Percentiles rank a stretch among this genome's conserved stretches.
Conservation (phyloP, 2,113 vertebrate species). For the Synchiropus splendidus region DNA sequence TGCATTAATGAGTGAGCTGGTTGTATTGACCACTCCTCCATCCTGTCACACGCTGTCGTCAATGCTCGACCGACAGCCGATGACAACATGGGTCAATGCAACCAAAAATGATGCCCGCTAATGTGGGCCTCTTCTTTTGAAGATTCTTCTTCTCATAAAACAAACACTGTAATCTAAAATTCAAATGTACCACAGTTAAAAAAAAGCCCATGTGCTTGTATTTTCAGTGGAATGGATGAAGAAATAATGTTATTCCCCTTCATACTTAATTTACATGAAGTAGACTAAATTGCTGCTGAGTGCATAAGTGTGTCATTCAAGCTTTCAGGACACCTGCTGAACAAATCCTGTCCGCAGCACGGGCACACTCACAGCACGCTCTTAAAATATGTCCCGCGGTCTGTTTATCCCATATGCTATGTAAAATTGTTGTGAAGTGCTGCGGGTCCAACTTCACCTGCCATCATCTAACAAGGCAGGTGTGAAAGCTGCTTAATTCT, state of each 20-base stretch:
- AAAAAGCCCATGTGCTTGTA: too few species aligned
- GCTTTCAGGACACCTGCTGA: conserved; percentile 49
- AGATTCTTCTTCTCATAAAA: too few species aligned
- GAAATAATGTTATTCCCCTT: conserved; percentile 4
- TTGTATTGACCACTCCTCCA: too few species aligned
- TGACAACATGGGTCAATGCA: too few species aligned
- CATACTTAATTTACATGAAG: conserved; percentile 43
- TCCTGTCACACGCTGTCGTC: too few species aligned
- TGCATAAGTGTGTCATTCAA: conserved; percentile 44
- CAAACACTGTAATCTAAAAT: too few species aligned
- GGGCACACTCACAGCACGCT: conserved; percentile 1
- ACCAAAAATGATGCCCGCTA: too few species aligned
- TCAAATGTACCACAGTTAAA: too few species aligned
- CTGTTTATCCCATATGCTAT: conserved; percentile 49
- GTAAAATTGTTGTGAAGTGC: conserved; percentile 29
- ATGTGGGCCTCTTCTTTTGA: too few species aligned
- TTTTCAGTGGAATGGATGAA: too few species aligned
- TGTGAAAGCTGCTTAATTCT: conserved; percentile 49
- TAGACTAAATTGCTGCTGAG: conserved; percentile 47
- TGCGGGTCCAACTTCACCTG: conserved; percentile 41
- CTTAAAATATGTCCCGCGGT: conserved; percentile 43
- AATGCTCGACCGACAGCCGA: too few species aligned
- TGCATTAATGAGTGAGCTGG: too few species aligned
- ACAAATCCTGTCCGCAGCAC: conserved; percentile 27
- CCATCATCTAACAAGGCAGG: conserved; percentile 51